Evolutionary conservation across 2,113 vertebrate species (phyloP).

Genomic region (Pachyramphus minor): DNA sequence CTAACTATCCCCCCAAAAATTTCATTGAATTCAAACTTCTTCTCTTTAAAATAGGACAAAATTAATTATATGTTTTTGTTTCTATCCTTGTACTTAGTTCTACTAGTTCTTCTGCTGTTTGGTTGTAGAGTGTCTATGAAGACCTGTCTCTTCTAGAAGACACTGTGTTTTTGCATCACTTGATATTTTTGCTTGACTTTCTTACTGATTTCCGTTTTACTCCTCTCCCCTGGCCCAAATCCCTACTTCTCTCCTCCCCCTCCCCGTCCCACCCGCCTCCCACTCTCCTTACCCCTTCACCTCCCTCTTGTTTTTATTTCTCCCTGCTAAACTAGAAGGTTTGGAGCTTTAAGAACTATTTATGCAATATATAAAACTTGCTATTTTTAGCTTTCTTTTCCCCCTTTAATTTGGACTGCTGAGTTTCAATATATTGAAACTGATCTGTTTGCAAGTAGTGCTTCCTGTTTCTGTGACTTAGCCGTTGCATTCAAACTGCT

Average conservation of each 20-base stretch:
- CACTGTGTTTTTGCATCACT: background rate
- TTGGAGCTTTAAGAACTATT: background rate
- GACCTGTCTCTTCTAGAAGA: background rate
- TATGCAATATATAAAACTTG: background rate
- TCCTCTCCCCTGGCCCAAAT: background rate
- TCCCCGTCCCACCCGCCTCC: fast-evolving
- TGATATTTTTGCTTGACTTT: background rate
- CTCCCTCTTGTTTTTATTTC: background rate
- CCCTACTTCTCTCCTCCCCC: background rate
- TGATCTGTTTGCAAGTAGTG: background rate
- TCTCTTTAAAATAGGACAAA: background rate
- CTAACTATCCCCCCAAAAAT: fast-evolving
- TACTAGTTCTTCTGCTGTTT: background rate
- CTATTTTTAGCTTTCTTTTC: background rate
- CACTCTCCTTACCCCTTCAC: no score
- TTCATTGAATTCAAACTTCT: background rate
- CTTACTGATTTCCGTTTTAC: background rate
- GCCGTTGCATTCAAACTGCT: background rate
- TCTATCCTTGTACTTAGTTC: background rate
- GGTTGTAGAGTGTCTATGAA: background rate
- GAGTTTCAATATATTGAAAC: background rate
- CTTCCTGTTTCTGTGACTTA: background rate
- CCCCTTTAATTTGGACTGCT: background rate
- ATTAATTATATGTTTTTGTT: background rate
- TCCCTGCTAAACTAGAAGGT: background rate